These are phyloP conservation scores for Teleogryllus occipitalis DNA, from an alignment of 1,140 invertebrate species.

Conservation along the genomic window DNA sequence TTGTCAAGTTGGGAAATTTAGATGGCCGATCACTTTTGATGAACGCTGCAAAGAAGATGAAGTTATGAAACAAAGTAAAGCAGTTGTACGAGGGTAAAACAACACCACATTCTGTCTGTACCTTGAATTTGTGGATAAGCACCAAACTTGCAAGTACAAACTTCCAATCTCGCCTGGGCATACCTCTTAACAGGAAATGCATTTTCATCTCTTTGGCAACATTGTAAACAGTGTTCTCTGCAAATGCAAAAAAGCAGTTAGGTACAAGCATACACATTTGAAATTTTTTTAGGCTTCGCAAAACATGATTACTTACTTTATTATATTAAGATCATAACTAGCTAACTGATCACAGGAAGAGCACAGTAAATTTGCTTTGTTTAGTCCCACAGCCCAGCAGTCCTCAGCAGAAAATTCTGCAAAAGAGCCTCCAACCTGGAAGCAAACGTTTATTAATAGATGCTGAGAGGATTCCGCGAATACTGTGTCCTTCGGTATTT, in stretches of 20 bases:
- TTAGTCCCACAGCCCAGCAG: conserved; percentile 77
- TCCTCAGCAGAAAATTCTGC: conserved; percentile 68
- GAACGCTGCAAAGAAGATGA: conserved; percentile 55
- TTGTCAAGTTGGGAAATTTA: conserved; percentile 80
- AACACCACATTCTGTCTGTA: conserved; percentile 29
- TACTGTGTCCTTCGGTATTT: no score
- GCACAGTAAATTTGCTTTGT: conserved; percentile 77
- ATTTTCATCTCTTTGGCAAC: conserved; percentile 54
- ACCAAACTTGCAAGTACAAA: conserved; percentile 92
- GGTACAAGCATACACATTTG: not conserved
- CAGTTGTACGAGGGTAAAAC: no score
- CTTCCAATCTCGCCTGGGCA: conserved; percentile 78
- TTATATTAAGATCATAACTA: conserved; percentile 61
- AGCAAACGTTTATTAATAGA: no score
- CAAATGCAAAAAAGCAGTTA: conserved; percentile 15
- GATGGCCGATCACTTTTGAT: conserved; percentile 78
- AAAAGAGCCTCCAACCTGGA: conserved; percentile 9
- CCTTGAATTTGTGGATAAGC: conserved; percentile 91
- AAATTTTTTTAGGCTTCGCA: not conserved
- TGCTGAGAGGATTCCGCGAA: no score
- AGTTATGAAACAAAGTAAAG: not conserved
- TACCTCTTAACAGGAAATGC: conserved; percentile 57
- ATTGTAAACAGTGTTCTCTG: conserved; percentile 67
- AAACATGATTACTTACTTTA: conserved; percentile 41
- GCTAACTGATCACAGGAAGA: conserved; percentile 78